A percentile compares a stretch with the other conserved stretches of the same genome.
Conservation (phyloP, 2,113 vertebrate genomes). For the Andinoacara biseriatus region DNA sequence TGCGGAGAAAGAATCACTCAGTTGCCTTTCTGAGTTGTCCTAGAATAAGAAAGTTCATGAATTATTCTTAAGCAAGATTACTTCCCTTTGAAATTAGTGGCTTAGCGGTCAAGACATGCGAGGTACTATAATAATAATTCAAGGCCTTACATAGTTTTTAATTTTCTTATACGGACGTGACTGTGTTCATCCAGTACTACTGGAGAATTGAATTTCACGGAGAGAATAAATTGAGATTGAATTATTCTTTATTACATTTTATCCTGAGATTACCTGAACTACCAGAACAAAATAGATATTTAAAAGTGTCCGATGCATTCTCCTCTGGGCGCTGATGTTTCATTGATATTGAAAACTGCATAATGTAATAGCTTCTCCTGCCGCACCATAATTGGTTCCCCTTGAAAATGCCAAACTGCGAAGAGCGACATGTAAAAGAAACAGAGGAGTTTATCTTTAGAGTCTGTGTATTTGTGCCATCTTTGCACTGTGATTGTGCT, state of each 20-base stretch:
- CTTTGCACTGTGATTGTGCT: background rate
- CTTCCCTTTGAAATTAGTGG: constrained; percentile 21
- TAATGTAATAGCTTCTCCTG: constrained; percentile 33
- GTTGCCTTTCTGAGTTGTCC: background rate
- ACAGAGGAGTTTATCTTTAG: background rate
- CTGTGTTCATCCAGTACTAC: constrained; percentile 15
- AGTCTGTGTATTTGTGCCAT: background rate
- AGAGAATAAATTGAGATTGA: constrained; percentile 49
- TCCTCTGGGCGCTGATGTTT: constrained; percentile 29
- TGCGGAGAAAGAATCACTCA: background rate
- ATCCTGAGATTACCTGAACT: constrained; percentile 54
- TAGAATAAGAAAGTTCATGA: background rate
- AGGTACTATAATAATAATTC: constrained; percentile 30
- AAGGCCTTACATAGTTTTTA: constrained; percentile 27
- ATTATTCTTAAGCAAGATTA: constrained; percentile 17
- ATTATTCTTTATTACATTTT: constrained; percentile 56
- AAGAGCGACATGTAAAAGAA: constrained; percentile 6
- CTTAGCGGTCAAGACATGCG: constrained; percentile 2
- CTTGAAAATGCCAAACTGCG: constrained; percentile 19
- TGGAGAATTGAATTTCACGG: constrained; percentile 44
- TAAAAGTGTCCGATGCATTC: constrained; percentile 53
- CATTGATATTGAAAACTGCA: constrained; percentile 32
- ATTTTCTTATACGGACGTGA: constrained; percentile 20
- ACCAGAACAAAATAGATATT: constrained; percentile 61
- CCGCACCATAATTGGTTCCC: constrained; percentile 15